These are phyloP conservation scores for Sphecodes monilicornis DNA, from an alignment of 2,888 invertebrate species.

Conservation along the genomic window DNA sequence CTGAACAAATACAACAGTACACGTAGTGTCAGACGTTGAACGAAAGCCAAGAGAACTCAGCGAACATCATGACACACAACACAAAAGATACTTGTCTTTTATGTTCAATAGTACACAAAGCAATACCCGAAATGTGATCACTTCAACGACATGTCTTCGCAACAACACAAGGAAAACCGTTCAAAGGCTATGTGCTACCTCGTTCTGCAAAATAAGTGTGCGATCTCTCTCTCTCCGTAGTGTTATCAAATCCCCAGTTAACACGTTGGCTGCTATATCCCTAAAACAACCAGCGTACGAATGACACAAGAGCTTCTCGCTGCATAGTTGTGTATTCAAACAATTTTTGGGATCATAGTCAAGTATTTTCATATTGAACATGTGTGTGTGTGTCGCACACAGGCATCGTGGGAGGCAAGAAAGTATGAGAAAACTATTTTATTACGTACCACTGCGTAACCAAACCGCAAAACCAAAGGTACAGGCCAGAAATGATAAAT, in stretches of 20 bases:
- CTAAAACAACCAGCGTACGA: not conserved
- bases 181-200: conserved; percentile 33
- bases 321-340: not conserved
- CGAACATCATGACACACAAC: conserved; percentile 1
- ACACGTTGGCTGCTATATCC: conserved; percentile 18
- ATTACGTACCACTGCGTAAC: not conserved
- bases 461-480: not conserved
- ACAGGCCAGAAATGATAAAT: not conserved
- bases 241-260: conserved; percentile 37
- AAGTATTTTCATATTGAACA: conserved; percentile 10
- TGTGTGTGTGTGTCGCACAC: conserved; percentile 5
- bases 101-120: conserved; percentile 31
- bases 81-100: conserved; percentile 21
- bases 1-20: conserved; percentile 17
- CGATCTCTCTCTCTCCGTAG: conserved; percentile 38
- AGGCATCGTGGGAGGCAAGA: not conserved
- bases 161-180: conserved; percentile 5
- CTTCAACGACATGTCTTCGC: conserved; percentile 22
- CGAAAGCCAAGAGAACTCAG: conserved; percentile 3
- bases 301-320: not conserved
- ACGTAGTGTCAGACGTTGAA: conserved; percentile 19
- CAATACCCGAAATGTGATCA: conserved; percentile 50
- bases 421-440: conserved; percentile 18
- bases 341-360: conserved; percentile 10
- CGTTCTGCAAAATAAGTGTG: conserved; percentile 9